These are phyloP conservation scores for Brachionus koreanus DNA, from an alignment of 1,140 invertebrate genomes.

Conservation along the genomic window DNA sequence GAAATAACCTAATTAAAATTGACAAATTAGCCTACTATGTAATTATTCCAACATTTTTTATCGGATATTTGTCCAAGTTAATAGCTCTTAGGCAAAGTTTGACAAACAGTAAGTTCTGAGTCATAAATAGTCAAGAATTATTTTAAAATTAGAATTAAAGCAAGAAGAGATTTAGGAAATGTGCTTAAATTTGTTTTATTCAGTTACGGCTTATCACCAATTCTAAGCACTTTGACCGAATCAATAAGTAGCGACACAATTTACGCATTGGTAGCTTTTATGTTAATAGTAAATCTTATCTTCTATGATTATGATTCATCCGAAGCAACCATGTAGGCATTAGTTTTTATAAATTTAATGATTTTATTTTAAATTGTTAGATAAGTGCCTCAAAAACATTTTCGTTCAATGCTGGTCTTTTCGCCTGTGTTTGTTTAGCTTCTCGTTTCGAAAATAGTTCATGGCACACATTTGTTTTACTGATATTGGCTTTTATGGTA, in stretches of 20 bases:
- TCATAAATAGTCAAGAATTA: conserved; percentile 43
- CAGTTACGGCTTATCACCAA: conserved; percentile 78
- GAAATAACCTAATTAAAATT: conserved; percentile 42
- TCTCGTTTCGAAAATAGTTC: conserved; percentile 74
- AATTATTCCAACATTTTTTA: conserved; percentile 26
- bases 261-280: conserved; percentile 77
- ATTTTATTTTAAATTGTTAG: conserved; percentile 57
- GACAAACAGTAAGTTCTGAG: conserved; percentile 51
- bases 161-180: conserved; percentile 52
- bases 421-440: conserved; percentile 85
- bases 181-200: conserved; percentile 70
- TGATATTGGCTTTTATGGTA: conserved; percentile 76
- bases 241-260: conserved; percentile 94
- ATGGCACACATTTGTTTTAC: conserved; percentile 78
- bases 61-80: conserved; percentile 47
- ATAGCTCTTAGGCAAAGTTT: conserved; percentile 49
- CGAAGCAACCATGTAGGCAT: conserved; percentile 65
- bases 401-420: conserved; percentile 80
- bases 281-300: conserved; percentile 77
- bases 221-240: conserved; percentile 88
- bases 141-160: neutral
- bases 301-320: conserved; percentile 82
- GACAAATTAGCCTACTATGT: conserved; percentile 31
- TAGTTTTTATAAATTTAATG: neutral
- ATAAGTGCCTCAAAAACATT: conserved; percentile 69